phyloP scores from a whole-genome alignment of 2,797 vertebrate genomes.

The Thamnophis elegans region DNA sequence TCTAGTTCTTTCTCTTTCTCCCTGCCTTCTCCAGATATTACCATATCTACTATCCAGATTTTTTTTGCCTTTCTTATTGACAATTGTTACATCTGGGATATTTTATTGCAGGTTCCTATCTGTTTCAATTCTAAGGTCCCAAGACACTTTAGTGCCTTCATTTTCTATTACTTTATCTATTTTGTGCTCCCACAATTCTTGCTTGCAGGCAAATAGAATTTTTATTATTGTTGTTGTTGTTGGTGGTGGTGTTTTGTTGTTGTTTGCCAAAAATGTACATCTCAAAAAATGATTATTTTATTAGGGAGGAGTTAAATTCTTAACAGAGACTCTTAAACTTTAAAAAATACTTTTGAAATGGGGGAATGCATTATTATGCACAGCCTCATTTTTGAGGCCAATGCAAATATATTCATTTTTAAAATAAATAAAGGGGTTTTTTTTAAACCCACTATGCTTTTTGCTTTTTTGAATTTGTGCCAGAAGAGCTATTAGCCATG shows the following conservation, averaged over 20 bases:
- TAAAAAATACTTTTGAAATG: neutral
- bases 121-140: neutral
- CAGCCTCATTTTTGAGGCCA: constrained; percentile 44
- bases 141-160: neutral
- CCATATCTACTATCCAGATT: neutral
- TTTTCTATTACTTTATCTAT: neutral
- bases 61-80: too few species aligned
- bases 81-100: neutral
- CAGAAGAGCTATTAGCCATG: constrained; percentile 85
- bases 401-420: constrained; percentile 51
- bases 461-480: constrained; percentile 74
- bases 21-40: neutral
- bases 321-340: neutral
- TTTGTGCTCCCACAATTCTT: neutral
- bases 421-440: constrained; percentile 29
- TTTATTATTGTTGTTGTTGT: neutral
- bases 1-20: neutral
- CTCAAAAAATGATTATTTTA: constrained; percentile 37
- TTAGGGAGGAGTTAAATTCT: constrained; percentile 31
- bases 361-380: constrained; percentile 7
- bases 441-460: constrained; percentile 54
- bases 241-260: neutral
- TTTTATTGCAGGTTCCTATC: neutral
- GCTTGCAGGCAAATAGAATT: neutral
- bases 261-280: constrained; percentile 2